A percentile compares a stretch with the other conserved stretches of the same genome.
These are phyloP conservation scores for Pseudococcus longispinus DNA, from an alignment of 2,888 invertebrate species.

Conservation along the genomic window DNA sequence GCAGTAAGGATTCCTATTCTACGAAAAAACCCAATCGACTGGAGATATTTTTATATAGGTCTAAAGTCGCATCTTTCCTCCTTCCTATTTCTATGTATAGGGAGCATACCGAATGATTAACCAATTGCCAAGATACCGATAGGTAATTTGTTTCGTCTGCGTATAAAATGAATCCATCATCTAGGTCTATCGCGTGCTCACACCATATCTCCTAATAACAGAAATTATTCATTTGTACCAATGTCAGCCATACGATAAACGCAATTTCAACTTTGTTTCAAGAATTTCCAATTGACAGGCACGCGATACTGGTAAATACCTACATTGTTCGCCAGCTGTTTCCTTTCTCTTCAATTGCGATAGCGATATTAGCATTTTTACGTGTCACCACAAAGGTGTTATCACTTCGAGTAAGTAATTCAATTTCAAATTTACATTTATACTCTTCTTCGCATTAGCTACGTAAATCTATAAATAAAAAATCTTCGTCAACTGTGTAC, in stretches of 20 bases:
- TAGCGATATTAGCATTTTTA: background rate
- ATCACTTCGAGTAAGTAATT: slow-evolving; percentile 4
- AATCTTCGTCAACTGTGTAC: background rate
- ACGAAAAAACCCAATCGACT: background rate
- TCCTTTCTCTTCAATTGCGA: background rate
- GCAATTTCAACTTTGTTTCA: slow-evolving; percentile 10
- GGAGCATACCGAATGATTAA: background rate
- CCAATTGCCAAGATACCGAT: background rate
- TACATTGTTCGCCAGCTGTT: slow-evolving; percentile 9
- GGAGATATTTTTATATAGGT: background rate
- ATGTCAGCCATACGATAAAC: slow-evolving; percentile 9
- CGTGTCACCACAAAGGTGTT: background rate
- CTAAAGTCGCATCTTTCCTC: background rate
- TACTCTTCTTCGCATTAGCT: background rate
- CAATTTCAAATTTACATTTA: slow-evolving; percentile 5
- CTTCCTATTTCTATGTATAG: background rate
- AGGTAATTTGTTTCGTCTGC: background rate
- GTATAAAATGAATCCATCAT: background rate
- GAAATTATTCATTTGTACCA: slow-evolving; percentile 18
- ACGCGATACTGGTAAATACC: background rate
- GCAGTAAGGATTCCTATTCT: background rate
- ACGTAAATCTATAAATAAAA: background rate
- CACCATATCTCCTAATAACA: background rate
- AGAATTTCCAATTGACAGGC: background rate
- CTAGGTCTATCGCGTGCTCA: background rate